Conservation (phyloP, 2,113 vertebrate species). For the Mobula hypostoma region DNA sequence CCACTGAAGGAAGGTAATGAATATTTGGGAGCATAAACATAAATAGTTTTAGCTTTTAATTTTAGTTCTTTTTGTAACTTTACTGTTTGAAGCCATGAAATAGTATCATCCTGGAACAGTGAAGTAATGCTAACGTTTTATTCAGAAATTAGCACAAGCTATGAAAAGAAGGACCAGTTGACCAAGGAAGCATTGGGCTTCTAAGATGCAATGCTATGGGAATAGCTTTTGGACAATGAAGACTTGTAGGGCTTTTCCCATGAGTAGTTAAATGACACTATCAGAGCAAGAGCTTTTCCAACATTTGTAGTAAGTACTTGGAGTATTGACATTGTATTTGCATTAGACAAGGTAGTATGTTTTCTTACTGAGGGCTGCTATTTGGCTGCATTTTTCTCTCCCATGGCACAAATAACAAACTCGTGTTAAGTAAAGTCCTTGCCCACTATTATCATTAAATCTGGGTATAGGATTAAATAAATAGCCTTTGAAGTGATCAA, state of each 20-base stretch:
- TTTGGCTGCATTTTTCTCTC: neutral
- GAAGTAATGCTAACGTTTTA: neutral
- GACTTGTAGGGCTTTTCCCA: too few relatives aligned
- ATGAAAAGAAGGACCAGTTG: neutral
- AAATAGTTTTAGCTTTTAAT: neutral
- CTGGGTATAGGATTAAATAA: neutral
- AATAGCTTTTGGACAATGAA: neutral
- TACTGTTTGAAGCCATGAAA: too few relatives aligned
- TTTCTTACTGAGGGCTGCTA: neutral
- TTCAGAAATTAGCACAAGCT: neutral
- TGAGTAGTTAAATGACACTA: neutral
- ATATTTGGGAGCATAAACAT: neutral
- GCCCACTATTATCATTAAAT: neutral
- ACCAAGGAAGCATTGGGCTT: neutral
- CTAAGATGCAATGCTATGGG: neutral
- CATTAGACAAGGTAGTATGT: neutral
- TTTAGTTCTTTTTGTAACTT: neutral
- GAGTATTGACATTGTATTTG: neutral
- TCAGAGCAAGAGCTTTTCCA: neutral
- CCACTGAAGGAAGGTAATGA: neutral
- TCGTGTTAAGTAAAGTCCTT: neutral
- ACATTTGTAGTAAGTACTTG: neutral
- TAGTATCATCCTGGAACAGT: neutral
- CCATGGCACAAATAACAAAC: neutral
- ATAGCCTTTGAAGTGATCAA: neutral